Base-by-base conservation (phyloP, 1,140 invertebrate species). In the Meloidogyne chitwoodi region DNA sequence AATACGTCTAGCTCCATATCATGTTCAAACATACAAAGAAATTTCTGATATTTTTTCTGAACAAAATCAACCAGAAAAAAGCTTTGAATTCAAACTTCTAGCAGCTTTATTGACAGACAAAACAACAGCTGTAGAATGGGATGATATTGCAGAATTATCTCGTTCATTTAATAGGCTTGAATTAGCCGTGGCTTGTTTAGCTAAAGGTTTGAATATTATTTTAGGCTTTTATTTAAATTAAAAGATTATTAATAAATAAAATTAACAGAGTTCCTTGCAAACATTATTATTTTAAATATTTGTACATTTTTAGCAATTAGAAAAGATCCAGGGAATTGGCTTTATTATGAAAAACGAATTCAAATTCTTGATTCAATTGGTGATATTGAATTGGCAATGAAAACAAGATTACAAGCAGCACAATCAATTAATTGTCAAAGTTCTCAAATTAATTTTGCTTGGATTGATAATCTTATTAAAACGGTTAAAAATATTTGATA, bases 261-360 rank as follows among this genome's bases (percentile, higher is more conserved):
- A n/a, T n/a, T n/a, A n/a, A n/a, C n/a, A n/a, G n/a, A n/a, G n/a
- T n/a, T 31, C 29, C 29, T 6, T 31, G 2, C 6, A 31, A 31
- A 31, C 29, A 31, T 31, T 31, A 3, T 31, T 31, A 10, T n/a
- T n/a, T n/a, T n/a, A n/a, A n/a, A n/a, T n/a, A n/a, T n/a, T n/a
- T n/a, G n/a, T n/a, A n/a, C n/a, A n/a, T 76, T 78, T 81, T 73
- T 74, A 82, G 83, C 83, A 19, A 78, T 82, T 56, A 63, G 72
- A 56, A 68, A 68, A 12, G 84, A 87, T 6, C 80, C 80, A 6
- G 70, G 66, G n/a, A 84, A 84, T 72, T 86, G 83, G 81, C 22
- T 79, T 16, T 84, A 83, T 69, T 85, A 87, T 68, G 83, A 85
- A 41, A 85, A 85, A 48, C 75, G 84, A 62, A 85, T 85, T 44